Evolutionary conservation across 2,888 invertebrate species (phyloP), one percentile per base, ranked within the genome.

Genomic region (Criorhina ranunculi): DNA sequence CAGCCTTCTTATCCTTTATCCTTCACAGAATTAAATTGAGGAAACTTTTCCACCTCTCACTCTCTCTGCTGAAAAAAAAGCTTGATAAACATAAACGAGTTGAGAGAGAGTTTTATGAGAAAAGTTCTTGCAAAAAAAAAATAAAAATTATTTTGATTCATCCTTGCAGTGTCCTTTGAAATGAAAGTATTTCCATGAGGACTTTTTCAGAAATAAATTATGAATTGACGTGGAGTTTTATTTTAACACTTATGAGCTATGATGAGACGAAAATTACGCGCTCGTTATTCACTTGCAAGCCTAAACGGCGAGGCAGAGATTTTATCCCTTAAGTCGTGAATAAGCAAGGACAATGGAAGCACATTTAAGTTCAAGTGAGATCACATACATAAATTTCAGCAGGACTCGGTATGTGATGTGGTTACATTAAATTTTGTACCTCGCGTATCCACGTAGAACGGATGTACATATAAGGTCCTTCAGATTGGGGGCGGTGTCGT

Each of bases 71-170:
- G 24, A 24, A 24, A 24, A 44, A 8, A 17, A 31, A 46, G 17
- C 11, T 57, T 15, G 24, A 29, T 35, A 12, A 40, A 66, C 51
- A 51, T 12, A 51, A 64, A 49, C 37, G 35, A 55, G 62, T 75
- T 64, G 57, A 15, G 11, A 31, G 64, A 19, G 49, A 76, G 66
- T 66, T 66, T 76, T 76, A 76, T 76, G 66, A 67, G 76, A 76
- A 76, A 76, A 76, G 57, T 76, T 76, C 19, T 8, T 11, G 33
- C 40, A 66, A 55, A 15, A 46, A 40, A 66, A 55, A 15, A 46
- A 19, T 8, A 44, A 5, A 6, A 40, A 9, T 31, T 35, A 8
- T 19, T 40, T 70, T 19, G 11, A 11, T 60, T 60, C 37, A 9
- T 9, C n/a, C 29, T 40, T 29, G 24, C 9, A 3, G 51, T 51